Conservation (phyloP, 1,140 invertebrate genomes). For the Drosophila equinoxialis region DNA sequence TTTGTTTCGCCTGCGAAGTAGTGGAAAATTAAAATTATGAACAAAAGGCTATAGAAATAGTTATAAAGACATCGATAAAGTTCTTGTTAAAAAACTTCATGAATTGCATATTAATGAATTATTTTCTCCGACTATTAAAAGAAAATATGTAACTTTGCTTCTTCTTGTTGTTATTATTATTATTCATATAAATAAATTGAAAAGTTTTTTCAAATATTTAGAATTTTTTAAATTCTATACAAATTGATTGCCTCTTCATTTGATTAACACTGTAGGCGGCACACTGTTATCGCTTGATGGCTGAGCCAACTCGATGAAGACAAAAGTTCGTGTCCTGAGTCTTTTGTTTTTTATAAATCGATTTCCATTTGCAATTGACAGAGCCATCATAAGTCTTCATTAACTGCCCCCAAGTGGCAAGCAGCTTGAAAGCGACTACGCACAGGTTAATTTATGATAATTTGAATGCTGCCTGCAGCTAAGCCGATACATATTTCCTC, state of each 20-base stretch:
- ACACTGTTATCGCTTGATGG: not conserved
- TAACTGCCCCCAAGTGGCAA: conserved; percentile 2
- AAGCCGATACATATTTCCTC: conserved; percentile 1
- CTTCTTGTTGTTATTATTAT: too few species aligned
- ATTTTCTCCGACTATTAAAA: too few species aligned
- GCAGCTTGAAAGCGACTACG: not conserved
- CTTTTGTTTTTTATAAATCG: conserved; percentile 37
- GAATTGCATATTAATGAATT: too few species aligned
- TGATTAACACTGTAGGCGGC: not conserved
- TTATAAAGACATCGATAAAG: too few species aligned
- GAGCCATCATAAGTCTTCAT: conserved; percentile 29
- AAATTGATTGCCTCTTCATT: not conserved
- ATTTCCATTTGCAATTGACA: conserved; percentile 12
- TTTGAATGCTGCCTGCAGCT: conserved; percentile 23
- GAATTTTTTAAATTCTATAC: too few species aligned
- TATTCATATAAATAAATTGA: too few species aligned
- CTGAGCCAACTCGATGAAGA: not conserved
- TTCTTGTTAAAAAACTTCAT: too few species aligned
- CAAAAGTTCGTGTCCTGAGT: conserved; percentile 35
- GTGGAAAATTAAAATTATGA: conserved; percentile 1
- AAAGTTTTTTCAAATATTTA: too few species aligned
- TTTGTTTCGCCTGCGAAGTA: conserved; percentile 30
- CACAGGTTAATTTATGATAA: conserved; percentile 18
- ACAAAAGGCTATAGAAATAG: not conserved
- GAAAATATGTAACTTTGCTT: too few species aligned